Evolutionary conservation across 2,888 invertebrate genomes (phyloP), one percentile per base, ranked within the genome.

Genomic region (Thera obeliscata): DNA sequence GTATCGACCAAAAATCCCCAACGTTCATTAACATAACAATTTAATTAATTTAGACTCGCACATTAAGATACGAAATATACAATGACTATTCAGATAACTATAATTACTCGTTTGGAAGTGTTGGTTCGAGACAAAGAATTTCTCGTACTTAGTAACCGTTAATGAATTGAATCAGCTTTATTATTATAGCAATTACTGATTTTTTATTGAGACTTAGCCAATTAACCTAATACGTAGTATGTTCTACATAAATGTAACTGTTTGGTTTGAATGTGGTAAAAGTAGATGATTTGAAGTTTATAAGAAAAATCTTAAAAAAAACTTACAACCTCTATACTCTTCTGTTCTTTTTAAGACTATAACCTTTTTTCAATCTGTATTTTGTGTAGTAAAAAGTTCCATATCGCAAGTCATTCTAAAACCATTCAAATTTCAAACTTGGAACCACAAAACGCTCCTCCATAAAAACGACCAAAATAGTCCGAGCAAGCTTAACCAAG

Each of bases 11-110:
- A 89, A 90, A 90, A 88, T 88, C 87, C 84, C 75, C 78, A 75
- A 56, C 72, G 61, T 78, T 78, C 80, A 90, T 91, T 90, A 88
- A 80, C 89, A 90, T 90, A 90, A 85, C 86, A 88, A 88, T 90
- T 89, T 87, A 89, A 90, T 90, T 90, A 89, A 90, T 90, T 87
- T 88, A 87, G 78, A 12, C 77, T 81, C 78, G 78, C 76, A 79
- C 80, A 78, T 76, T 80, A 81, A 80, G 78, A 78, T 78, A 81
- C 77, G 72, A 70, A 73, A 65, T 70, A 70, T 70, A 73, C 79
- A 76, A 81, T 76, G 80, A 80, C 79, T 78, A 61, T 67, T 69
- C 66, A 69, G 68, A 73, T 69, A 68, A 66, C 70, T 69, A 67
- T 70, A 69, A 67, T 65, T 68, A 62, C 56, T 69, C 61, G 46